These are phyloP conservation scores for Coilia nasus DNA, from an alignment of 2,797 vertebrate genomes.

Conservation along the genomic window DNA sequence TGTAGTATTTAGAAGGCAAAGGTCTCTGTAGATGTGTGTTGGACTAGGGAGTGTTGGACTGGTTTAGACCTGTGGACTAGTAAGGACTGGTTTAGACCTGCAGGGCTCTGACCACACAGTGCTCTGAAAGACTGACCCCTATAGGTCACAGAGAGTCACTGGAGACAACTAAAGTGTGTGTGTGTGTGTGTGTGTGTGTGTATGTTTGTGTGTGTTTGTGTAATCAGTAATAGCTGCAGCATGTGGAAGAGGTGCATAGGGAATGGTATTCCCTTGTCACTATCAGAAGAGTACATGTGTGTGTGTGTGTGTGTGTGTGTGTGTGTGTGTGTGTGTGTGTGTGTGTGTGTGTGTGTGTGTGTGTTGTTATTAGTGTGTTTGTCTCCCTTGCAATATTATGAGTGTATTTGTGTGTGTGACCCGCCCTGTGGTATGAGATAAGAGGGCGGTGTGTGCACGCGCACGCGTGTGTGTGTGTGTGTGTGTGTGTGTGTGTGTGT, in stretches of 20 bases:
- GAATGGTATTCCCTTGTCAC: neutral
- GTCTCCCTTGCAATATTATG: neutral
- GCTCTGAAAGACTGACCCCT: too few relatives aligned
- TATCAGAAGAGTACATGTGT: too few relatives aligned
- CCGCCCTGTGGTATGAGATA: neutral
- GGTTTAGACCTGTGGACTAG: too few relatives aligned
- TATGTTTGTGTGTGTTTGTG: neutral
- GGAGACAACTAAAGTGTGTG: too few relatives aligned
- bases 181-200: too few relatives aligned
- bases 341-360: neutral
- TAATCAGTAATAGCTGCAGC: neutral
- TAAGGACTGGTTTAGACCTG: too few relatives aligned
- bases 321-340: neutral
- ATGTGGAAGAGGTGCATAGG: neutral
- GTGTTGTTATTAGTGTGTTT: neutral
- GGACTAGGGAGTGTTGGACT: too few relatives aligned
- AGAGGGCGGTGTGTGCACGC: neutral
- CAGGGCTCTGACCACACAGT: too few relatives aligned
- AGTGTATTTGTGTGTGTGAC: neutral
- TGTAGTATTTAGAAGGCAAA: too few relatives aligned
- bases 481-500: slow-evolving; percentile 18
- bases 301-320: neutral
- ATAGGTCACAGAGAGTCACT: too few relatives aligned
- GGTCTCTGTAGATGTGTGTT: too few relatives aligned
- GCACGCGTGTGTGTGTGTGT: neutral